Conservation (phyloP, 2,888 invertebrate genomes). For the Tineola bisselliella region DNA sequence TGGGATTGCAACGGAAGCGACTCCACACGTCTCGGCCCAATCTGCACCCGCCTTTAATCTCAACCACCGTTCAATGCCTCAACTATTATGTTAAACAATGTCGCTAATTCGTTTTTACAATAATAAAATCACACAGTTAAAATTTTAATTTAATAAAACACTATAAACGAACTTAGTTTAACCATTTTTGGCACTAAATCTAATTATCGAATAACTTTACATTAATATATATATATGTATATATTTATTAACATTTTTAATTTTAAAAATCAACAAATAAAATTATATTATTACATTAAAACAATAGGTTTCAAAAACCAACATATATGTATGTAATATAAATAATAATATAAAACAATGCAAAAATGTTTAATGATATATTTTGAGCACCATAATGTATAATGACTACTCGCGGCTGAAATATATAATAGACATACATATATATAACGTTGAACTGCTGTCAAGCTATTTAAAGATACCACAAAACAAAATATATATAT, state of each 20-base stretch:
- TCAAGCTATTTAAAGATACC: too few relatives aligned
- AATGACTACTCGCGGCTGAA: constrained; percentile 11
- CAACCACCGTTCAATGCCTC: constrained; percentile 21
- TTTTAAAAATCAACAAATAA: constrained; percentile 17
- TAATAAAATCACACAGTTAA: constrained; percentile 50
- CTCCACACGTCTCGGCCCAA: not conserved
- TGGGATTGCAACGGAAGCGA: too few relatives aligned
- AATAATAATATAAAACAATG: constrained; percentile 7
- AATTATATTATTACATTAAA: constrained; percentile 14
- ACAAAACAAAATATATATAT: too few relatives aligned
- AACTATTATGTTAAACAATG: constrained; percentile 53
- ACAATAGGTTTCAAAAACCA: constrained; percentile 14
- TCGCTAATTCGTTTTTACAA: constrained; percentile 65
- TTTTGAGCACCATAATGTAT: constrained; percentile 34
- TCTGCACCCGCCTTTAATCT: constrained; percentile 17
- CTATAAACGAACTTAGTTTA: constrained; percentile 55
- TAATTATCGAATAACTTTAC: constrained; percentile 48
- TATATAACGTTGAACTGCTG: not conserved
- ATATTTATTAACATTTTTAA: constrained; percentile 27
- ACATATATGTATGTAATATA: not conserved
- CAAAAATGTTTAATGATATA: constrained; percentile 27
- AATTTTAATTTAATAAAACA: constrained; percentile 40
- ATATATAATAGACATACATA: not conserved
- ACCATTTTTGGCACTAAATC: constrained; percentile 61
- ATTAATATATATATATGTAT: constrained; percentile 16